These are phyloP conservation scores for Brienomyrus brachyistius DNA, from an alignment of 2,113 vertebrate species.

Conservation along the genomic window DNA sequence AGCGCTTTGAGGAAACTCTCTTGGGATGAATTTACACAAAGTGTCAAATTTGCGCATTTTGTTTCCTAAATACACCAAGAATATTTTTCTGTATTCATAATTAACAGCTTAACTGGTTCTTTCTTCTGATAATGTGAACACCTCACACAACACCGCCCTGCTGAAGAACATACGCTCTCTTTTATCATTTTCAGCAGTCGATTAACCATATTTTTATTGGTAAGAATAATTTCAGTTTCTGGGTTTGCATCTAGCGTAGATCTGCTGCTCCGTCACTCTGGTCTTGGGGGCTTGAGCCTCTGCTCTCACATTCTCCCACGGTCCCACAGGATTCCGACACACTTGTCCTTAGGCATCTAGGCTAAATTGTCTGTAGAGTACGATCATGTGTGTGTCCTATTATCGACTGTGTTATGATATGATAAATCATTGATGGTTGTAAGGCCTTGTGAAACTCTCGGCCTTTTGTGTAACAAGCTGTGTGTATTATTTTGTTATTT, in stretches of 20 bases:
- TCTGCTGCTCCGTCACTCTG: background rate
- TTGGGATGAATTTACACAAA: background rate
- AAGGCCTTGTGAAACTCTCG: too few species aligned
- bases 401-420: background rate
- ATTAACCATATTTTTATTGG: background rate
- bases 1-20: background rate
- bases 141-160: background rate
- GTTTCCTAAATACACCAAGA: background rate
- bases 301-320: background rate
- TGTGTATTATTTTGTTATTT: too few species aligned
- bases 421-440: too few species aligned
- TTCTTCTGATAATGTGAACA: background rate
- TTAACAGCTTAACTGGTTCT: background rate
- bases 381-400: background rate
- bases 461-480: too few species aligned
- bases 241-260: background rate
- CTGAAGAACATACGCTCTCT: background rate
- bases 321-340: background rate
- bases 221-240: background rate
- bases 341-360: background rate
- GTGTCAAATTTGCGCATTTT: background rate
- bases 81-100: background rate
- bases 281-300: background rate
- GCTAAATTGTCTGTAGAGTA: background rate
- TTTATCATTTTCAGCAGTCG: background rate